Evolutionary conservation across 2,113 vertebrate species (phyloP).

Genomic region (Atlantisia rogersi): DNA sequence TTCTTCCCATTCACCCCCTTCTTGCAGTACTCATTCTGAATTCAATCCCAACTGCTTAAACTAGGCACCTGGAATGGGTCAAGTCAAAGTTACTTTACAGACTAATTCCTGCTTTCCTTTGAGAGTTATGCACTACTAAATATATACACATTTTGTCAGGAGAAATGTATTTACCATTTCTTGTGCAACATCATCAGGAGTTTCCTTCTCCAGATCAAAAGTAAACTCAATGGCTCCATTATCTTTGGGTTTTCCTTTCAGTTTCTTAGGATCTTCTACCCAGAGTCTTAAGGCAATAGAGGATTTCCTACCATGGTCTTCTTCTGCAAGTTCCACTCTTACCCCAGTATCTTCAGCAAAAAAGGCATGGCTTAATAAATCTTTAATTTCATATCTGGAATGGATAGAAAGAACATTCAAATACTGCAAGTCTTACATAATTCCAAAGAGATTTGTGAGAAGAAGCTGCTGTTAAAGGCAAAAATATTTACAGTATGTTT

Average conservation of each 20-base stretch:
- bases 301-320: constrained; percentile 92
- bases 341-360: constrained; percentile 98
- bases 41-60: background rate
- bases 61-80: background rate
- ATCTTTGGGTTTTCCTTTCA: constrained; percentile 99
- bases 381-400: constrained; percentile 95
- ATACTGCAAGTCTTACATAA: background rate
- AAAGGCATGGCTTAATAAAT: constrained; percentile 96
- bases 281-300: constrained; percentile 95
- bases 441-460: background rate
- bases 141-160: background rate
- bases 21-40: background rate
- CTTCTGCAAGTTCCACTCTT: constrained; percentile 96
- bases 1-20: background rate
- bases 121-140: constrained; percentile 16
- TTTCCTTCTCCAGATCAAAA: constrained; percentile 92
- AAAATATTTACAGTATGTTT: background rate
- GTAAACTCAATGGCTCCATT: constrained; percentile 97
- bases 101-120: background rate
- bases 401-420: constrained; percentile 24
- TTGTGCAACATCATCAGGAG: constrained; percentile 95
- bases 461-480: background rate
- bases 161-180: constrained; percentile 90
- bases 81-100: background rate
- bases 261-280: constrained; percentile 97